These are phyloP conservation scores for Zeus faber DNA, from an alignment of 2,113 vertebrate genomes.

Conservation along the genomic window DNA sequence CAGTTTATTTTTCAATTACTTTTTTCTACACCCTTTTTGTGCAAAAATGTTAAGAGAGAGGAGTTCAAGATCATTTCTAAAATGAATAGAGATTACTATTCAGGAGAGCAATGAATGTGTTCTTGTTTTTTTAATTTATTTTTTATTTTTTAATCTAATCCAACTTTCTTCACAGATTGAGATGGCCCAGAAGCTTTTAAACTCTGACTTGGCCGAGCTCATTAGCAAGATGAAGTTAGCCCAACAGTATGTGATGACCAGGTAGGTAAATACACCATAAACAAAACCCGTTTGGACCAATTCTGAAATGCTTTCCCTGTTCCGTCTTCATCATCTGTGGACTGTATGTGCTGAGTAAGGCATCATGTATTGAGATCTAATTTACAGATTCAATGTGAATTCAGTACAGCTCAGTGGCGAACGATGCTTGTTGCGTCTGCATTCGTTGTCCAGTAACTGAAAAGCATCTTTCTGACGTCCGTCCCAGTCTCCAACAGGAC, in stretches of 20 bases:
- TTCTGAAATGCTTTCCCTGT: slow-evolving; percentile 54
- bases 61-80: too few relatives aligned
- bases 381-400: neutral
- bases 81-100: too few relatives aligned
- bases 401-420: slow-evolving; percentile 70
- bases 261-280: slow-evolving; percentile 30
- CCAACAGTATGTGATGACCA: slow-evolving; percentile 89
- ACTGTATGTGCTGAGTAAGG: neutral
- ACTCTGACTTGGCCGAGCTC: slow-evolving; percentile 94
- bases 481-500: slow-evolving; percentile 94
- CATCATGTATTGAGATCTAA: neutral
- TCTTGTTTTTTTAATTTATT: too few relatives aligned
- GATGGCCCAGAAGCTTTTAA: slow-evolving; percentile 98
- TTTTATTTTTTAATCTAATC: neutral
- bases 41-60: too few relatives aligned
- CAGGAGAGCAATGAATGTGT: too few relatives aligned
- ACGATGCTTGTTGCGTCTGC: slow-evolving; percentile 86
- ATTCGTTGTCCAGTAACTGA: slow-evolving; percentile 82
- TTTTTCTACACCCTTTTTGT: too few relatives aligned
- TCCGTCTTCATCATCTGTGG: neutral
- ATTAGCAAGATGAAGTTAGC: slow-evolving; percentile 98
- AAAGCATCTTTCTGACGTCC: slow-evolving; percentile 64
- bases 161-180: slow-evolving; percentile 79
- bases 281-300: slow-evolving; percentile 59
- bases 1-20: neutral